phyloP scores from a whole-genome alignment of 2,888 invertebrate genomes.

The Timema podura region DNA sequence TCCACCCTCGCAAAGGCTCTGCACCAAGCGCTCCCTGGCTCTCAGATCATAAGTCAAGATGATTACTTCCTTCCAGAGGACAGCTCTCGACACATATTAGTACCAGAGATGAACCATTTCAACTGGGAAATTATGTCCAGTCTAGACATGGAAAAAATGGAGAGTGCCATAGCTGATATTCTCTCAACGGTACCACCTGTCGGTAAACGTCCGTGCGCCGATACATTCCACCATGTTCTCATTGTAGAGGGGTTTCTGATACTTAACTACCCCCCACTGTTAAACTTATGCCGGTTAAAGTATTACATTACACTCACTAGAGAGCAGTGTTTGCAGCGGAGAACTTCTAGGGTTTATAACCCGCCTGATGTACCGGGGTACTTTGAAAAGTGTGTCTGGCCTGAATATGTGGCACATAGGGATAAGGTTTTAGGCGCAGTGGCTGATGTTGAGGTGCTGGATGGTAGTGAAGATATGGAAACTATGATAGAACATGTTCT shows the following conservation, averaged over 20 bases:
- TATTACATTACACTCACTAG: constrained; percentile 69
- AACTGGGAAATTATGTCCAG: constrained; percentile 72
- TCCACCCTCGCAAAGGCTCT: constrained; percentile 64
- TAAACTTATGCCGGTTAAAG: constrained; percentile 63
- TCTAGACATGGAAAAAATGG: constrained; percentile 69
- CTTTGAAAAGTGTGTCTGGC: constrained; percentile 88
- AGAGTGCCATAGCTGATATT: constrained; percentile 51
- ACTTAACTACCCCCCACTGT: constrained; percentile 63
- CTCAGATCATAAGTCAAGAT: constrained; percentile 65
- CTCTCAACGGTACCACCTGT: constrained; percentile 24
- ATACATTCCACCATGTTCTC: constrained; percentile 45
- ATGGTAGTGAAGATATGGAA: constrained; percentile 19
- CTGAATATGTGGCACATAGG: constrained; percentile 65
- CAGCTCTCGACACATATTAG: constrained; percentile 59
- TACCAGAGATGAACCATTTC: constrained; percentile 62
- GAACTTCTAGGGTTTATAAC: constrained; percentile 63
- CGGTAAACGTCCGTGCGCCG: too few relatives aligned
- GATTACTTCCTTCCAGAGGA: constrained; percentile 66
- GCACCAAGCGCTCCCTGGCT: constrained; percentile 44
- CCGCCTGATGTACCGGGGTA: constrained; percentile 86
- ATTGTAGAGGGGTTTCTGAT: constrained; percentile 75
- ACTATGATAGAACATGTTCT: constrained; percentile 13
- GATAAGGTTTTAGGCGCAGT: constrained; percentile 44
- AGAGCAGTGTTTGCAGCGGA: constrained; percentile 62
- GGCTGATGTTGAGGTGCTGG: constrained; percentile 34